Base-by-base conservation (phyloP, 2,888 invertebrate genomes). In the Lithodes maja region DNA sequence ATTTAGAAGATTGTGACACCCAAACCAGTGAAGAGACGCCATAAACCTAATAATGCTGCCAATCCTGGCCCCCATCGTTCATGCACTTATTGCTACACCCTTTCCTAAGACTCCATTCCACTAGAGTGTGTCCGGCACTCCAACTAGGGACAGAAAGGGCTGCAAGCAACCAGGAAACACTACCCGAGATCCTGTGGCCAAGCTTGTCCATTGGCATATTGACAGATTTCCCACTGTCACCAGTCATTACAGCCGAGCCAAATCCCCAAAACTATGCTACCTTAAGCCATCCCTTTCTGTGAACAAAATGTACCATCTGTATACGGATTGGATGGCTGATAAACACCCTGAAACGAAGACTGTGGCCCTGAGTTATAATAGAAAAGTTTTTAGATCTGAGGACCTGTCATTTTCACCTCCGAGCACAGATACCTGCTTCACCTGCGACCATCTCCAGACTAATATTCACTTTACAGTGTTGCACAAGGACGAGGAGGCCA, bases 401-500 rank as follows among this genome's bases (percentile, higher is more conserved):
- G n/a, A 81, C 55, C 7, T 81, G 2, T 61, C 61, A 5, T 81
- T 81, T 17, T 12, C 5, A 12, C 55, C 81, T 5, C 81, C 81
- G 2, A 81, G 49, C 3, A 54, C 61, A 1, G 81, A 81, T 33
- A 81, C 81, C 17, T 81, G 81, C n/a, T 7, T 2, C 81, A 54
- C 81, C 55, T 81, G 81, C 81, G 81, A 81, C 81, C 7, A 77
- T 33, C 49, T 50, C 12, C 33, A 77, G n/a, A 50, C 7, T 77
- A 50, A 3, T 12, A 50, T 77, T 33, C 33, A 33, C 33, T 33
- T 33, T 33, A 33, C 33, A 33, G 33, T 33, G 49, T n/a, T 5
- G 77, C 77, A 33, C 77, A 77, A 50, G 5, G 77, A 77, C 9
- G 50, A 5, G 5, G 50, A 77, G 17, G 77, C 33, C 49, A 17